phyloP scores from a whole-genome alignment of 2,113 vertebrate genomes.

The Clupea harengus region DNA sequence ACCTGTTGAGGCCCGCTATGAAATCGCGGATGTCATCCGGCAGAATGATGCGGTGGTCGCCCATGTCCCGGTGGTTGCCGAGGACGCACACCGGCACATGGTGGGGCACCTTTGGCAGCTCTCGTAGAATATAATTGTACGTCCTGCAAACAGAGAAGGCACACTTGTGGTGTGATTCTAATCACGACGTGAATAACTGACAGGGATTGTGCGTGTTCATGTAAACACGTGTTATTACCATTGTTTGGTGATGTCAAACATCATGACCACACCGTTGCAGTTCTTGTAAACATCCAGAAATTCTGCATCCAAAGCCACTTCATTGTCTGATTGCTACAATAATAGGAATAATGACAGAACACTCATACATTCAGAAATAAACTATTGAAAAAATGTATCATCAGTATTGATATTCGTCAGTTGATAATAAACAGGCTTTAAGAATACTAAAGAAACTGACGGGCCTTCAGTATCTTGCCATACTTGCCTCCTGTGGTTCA shows the following conservation, averaged over 20 bases:
- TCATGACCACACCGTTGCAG: constrained; percentile 96
- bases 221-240: constrained; percentile 74
- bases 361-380: neutral
- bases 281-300: constrained; percentile 98
- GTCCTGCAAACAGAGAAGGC: constrained; percentile 74
- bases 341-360: neutral
- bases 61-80: constrained; percentile 97
- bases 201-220: neutral
- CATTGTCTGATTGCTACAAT: constrained; percentile 77
- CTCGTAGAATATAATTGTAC: constrained; percentile 91
- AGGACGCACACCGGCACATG: constrained; percentile 94
- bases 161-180: neutral
- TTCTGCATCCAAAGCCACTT: constrained; percentile 94
- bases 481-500: constrained; percentile 91
- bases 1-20: constrained; percentile 89
- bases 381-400: neutral
- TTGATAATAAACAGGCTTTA: neutral
- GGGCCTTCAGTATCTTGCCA: neutral
- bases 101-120: constrained; percentile 92
- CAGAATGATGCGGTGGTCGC: constrained; percentile 91
- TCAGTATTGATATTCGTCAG: neutral
- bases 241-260: constrained; percentile 99
- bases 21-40: constrained; percentile 87
- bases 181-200: neutral
- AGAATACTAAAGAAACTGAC: neutral